Conservation (phyloP, 2,797 vertebrate genomes). For the Pangasius krempfi region DNA sequence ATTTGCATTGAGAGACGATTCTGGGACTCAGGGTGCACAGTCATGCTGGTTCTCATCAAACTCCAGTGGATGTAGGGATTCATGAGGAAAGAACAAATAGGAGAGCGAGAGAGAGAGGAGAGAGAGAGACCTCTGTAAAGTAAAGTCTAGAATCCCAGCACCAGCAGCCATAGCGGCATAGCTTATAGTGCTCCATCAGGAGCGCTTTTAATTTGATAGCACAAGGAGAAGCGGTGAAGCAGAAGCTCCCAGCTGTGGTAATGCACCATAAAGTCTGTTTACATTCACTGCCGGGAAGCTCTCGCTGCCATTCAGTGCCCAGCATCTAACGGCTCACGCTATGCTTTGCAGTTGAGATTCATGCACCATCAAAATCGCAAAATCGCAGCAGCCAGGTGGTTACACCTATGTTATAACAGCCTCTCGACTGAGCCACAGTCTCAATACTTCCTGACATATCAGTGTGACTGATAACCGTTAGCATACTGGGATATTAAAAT, state of each 20-base stretch:
- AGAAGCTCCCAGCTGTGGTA: conserved; percentile 59
- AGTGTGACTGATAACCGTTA: not conserved
- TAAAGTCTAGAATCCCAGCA: conserved; percentile 38
- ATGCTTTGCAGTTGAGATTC: conserved; percentile 61
- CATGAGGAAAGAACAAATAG: conserved; percentile 34
- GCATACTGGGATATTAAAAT: not conserved
- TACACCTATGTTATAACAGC: not conserved
- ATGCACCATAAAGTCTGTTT: conserved; percentile 75
- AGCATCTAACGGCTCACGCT: conserved; percentile 49
- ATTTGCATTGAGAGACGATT: conserved; percentile 69
- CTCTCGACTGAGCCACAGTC: not conserved
- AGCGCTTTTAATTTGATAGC: conserved; percentile 68
- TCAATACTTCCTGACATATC: not conserved
- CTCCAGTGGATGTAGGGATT: conserved; percentile 53
- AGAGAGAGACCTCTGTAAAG: conserved; percentile 52
- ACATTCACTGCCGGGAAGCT: conserved; percentile 65
- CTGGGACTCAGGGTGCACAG: conserved; percentile 57
- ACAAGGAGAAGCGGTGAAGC: conserved; percentile 61
- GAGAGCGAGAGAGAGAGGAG: conserved; percentile 33
- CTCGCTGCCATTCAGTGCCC: conserved; percentile 62
- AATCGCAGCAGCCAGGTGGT: conserved; percentile 11
- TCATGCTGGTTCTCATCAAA: conserved; percentile 61
- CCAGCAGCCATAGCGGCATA: conserved; percentile 49
- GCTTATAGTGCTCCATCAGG: conserved; percentile 59
- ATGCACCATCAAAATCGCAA: conserved; percentile 25